Evolutionary conservation across 2,888 invertebrate genomes (phyloP).

Genomic region (Protodeltote pygarga): DNA sequence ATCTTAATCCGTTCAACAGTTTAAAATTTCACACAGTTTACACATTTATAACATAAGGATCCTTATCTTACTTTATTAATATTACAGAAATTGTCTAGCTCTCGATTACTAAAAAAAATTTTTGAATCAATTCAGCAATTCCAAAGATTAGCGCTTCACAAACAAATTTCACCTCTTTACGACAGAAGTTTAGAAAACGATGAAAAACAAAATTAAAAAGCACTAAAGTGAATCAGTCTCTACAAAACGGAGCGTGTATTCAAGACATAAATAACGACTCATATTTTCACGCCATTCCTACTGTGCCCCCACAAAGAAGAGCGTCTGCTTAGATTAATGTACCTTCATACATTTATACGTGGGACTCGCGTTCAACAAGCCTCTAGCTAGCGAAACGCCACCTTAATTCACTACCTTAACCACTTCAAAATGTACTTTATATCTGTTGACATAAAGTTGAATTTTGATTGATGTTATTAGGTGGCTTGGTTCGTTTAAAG

Average conservation of each 20-base stretch:
- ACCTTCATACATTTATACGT: constrained; percentile 83
- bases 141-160: too few relatives aligned
- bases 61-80: too few relatives aligned
- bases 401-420: constrained; percentile 31
- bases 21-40: too few relatives aligned
- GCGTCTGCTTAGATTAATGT: constrained; percentile 85
- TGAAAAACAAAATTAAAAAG: constrained; percentile 15
- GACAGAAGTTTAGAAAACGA: too few relatives aligned
- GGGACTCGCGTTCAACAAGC: constrained; percentile 70
- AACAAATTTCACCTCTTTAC: too few relatives aligned
- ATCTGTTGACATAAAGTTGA: neutral
- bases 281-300: constrained; percentile 86
- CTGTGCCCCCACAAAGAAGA: constrained; percentile 81
- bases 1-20: too few relatives aligned
- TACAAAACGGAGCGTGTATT: constrained; percentile 51
- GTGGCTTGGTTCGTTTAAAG: constrained; percentile 49
- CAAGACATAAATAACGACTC: constrained; percentile 80
- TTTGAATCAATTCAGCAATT: too few relatives aligned
- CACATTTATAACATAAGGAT: too few relatives aligned
- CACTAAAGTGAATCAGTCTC: constrained; percentile 30
- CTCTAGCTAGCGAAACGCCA: constrained; percentile 54
- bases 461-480: neutral
- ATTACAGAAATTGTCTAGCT: too few relatives aligned
- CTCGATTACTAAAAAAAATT: too few relatives aligned
- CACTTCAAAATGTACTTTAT: constrained; percentile 45